Evolutionary conservation across 1,140 invertebrate species (phyloP), one percentile per base, ranked within the genome.

Genomic region (Orchesella cincta): DNA sequence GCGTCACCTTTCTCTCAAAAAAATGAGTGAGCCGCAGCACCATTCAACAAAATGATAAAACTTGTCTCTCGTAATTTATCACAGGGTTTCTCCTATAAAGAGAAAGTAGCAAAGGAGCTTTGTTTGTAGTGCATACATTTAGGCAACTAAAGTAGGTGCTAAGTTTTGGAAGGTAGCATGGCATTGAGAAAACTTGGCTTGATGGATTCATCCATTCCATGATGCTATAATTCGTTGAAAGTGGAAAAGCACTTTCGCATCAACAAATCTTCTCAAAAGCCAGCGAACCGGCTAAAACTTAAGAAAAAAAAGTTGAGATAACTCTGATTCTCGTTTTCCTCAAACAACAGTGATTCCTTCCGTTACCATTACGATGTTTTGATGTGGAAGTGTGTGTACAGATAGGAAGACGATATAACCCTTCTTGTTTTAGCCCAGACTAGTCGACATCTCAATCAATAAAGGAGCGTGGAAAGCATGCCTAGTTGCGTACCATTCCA

Each of bases 271-370:
- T 31, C 8, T 33, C 8, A 67, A 67, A 67, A 29, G 62, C 62
- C 62, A 67, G 5, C 62, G 23, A 67, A 23, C 31, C 62, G 31
- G 62, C 62, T 67, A 67, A 67, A 67, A 67, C 26, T 67, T 67
- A 46, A 46, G 39, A 20, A 46, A 46, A 18, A 23, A 33, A 31
- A 26, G 62, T 33, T 31, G 62, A 67, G 62, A 67, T 29, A 67
- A 67, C 20, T 8, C 39, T 46, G 39, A 46, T 46, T 8, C 39
- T 8, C 39, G 20, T 20, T n/a, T n/a, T n/a, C n/a, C n/a, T n/a
- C n/a, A n/a, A n/a, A n/a, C n/a, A n/a, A n/a, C n/a, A n/a, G n/a
- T n/a, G n/a, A n/a, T n/a, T n/a, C n/a, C n/a, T n/a, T n/a, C n/a
- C n/a, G n/a, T n/a, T n/a, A n/a, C n/a, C n/a, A n/a, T n/a, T n/a